Percentiles rank a stretch among this genome's conserved stretches.
Conservation (phyloP, 2,888 invertebrate genomes). For the Drosophila limbata region DNA sequence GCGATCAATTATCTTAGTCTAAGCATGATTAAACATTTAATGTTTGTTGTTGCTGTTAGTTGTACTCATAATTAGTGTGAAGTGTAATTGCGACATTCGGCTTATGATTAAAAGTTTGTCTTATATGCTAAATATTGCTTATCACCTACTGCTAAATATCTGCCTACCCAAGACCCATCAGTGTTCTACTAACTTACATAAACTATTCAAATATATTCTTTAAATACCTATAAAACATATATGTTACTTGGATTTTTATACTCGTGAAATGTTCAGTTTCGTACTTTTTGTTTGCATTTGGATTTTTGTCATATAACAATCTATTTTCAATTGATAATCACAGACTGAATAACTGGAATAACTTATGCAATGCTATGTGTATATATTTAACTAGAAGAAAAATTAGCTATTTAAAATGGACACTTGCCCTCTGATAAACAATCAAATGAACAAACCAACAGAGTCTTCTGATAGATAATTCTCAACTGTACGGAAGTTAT, state of each 20-base stretch:
- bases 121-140: conserved; percentile 62
- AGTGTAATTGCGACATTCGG: conserved; percentile 65
- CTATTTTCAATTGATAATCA: conserved; percentile 69
- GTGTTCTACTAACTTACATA: conserved; percentile 53
- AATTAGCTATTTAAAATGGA: conserved; percentile 72
- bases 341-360: conserved; percentile 77
- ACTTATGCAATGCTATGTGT: conserved; percentile 47
- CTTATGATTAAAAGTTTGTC: conserved; percentile 40
- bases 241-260: conserved; percentile 40
- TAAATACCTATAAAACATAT: conserved; percentile 28
- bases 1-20: conserved; percentile 48
- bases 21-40: conserved; percentile 57
- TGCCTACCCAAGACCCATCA: conserved; percentile 73
- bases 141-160: conserved; percentile 79
- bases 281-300: conserved; percentile 57
- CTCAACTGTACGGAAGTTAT: conserved; percentile 29
- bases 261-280: conserved; percentile 72
- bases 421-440: conserved; percentile 3
- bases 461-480: conserved; percentile 42
- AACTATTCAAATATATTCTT: conserved; percentile 21
- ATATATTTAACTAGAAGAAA: conserved; percentile 56
- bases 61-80: conserved; percentile 67
- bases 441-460: conserved; percentile 36
- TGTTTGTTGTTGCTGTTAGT: conserved; percentile 60
- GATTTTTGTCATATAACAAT: conserved; percentile 30